These are phyloP conservation scores for Philantomba maxwellii DNA, from an alignment of 2,113 vertebrate species.

Conservation along the genomic window DNA sequence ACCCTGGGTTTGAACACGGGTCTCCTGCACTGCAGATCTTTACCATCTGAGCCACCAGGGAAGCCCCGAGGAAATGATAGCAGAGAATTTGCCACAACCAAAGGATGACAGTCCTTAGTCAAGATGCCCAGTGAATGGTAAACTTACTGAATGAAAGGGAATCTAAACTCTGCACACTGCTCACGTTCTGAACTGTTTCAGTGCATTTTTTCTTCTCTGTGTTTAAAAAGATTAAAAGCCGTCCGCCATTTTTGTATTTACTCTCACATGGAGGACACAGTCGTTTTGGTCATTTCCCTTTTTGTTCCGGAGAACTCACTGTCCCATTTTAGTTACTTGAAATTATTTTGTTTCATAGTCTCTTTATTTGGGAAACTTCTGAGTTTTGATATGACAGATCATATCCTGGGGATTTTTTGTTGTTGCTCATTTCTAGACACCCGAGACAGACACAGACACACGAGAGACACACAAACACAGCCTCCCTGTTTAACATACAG, in stretches of 20 bases:
- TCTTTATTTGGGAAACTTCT: neutral
- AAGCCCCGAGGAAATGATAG: neutral
- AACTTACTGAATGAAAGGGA: neutral
- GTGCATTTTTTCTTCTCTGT: neutral
- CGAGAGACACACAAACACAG: neutral
- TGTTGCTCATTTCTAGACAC: neutral
- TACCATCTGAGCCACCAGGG: too few species aligned
- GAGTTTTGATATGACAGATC: neutral
- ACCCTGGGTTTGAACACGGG: too few species aligned
- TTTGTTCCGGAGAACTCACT: neutral
- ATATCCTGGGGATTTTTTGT: neutral
- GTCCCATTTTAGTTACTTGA: neutral
- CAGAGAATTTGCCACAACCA: neutral
- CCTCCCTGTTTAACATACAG: neutral
- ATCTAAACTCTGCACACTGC: neutral
- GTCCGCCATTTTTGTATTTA: neutral
- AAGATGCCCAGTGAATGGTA: neutral
- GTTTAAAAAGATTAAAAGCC: neutral
- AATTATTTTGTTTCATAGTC: neutral
- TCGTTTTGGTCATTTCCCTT: neutral
- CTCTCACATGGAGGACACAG: neutral
- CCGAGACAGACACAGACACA: neutral
- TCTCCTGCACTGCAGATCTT: too few species aligned
- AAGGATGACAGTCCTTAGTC: neutral
- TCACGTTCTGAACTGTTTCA: neutral